Percentiles rank a stretch among this genome's conserved stretches.
Evolutionary conservation across 1,140 invertebrate genomes (phyloP).

Genomic region (Drosophila equinoxialis): DNA sequence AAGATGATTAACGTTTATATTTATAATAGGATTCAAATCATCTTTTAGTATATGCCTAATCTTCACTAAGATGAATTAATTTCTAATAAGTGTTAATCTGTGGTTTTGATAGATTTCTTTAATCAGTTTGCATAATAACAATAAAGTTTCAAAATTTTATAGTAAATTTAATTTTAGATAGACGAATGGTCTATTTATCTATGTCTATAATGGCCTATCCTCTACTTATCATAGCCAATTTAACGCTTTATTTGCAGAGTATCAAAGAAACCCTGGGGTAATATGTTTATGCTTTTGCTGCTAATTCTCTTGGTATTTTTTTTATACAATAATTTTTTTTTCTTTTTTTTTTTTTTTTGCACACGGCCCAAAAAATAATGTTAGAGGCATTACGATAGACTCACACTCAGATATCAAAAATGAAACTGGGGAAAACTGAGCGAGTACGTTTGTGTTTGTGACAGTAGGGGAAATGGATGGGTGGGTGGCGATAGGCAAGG

Average conservation of each 20-base stretch:
- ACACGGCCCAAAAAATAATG: constrained; percentile 45
- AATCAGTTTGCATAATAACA: no score
- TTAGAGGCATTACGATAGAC: constrained; percentile 20
- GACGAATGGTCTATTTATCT: no score
- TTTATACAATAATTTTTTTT: constrained; percentile 10
- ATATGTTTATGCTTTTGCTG: constrained; percentile 53
- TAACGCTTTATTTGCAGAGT: neutral
- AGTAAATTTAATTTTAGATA: neutral
- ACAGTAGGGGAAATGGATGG: neutral
- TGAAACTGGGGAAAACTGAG: constrained; percentile 11
- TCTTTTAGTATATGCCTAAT: no score
- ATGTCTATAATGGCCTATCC: no score
- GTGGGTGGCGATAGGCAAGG: neutral
- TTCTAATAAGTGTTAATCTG: no score
- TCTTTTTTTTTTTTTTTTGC: constrained; percentile 38
- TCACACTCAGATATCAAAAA: constrained; percentile 10
- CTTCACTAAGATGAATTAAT: no score
- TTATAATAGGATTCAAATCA: no score
- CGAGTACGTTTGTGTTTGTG: neutral
- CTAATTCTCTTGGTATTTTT: constrained; percentile 29
- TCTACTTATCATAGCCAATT: neutral
- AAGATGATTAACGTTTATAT: no score
- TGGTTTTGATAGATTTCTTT: no score
- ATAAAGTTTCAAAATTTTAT: neutral
- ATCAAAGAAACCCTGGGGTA: constrained; percentile 60